These are phyloP conservation scores for Drosophila pallidifrons DNA, from an alignment of 1,140 invertebrate species.

Conservation along the genomic window DNA sequence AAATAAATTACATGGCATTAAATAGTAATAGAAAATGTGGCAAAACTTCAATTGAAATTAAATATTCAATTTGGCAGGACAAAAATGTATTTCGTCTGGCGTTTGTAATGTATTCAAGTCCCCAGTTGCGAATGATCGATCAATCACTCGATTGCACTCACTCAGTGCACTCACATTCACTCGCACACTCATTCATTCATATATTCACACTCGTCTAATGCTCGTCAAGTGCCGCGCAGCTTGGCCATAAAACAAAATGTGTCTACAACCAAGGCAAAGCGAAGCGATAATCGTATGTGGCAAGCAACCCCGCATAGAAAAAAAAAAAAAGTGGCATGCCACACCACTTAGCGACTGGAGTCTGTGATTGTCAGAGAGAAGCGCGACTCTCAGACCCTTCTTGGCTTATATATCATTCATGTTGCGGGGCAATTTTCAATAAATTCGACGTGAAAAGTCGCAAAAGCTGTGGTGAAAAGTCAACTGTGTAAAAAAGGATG, in stretches of 20 bases:
- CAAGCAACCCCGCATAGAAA: constrained; percentile 1
- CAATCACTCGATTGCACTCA: constrained; percentile 42
- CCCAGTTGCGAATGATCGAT: constrained; percentile 26
- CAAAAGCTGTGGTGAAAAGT: constrained; percentile 41
- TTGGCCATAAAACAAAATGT: constrained; percentile 43
- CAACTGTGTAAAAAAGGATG: constrained; percentile 77
- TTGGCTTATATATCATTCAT: constrained; percentile 76
- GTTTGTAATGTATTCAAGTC: constrained; percentile 24
- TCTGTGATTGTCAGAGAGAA: constrained; percentile 51
- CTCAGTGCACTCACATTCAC: not conserved
- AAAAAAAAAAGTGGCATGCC: constrained; percentile 46
- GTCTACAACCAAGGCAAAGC: not conserved
- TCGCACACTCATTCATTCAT: constrained; percentile 2
- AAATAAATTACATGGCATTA: no score
- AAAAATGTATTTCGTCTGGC: constrained; percentile 7
- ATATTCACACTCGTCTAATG: constrained; percentile 19
- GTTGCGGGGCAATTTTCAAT: constrained; percentile 68
- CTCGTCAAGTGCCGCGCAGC: constrained; percentile 39
- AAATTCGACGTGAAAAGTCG: constrained; percentile 52
- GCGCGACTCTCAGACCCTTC: not conserved
- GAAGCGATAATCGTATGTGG: constrained; percentile 19
- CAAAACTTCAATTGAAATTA: no score
- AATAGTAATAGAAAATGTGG: no score
- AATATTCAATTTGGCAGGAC: no score
- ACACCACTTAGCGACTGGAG: constrained; percentile 64